Evolutionary conservation across 1,140 invertebrate genomes (phyloP), one percentile per base, ranked within the genome.

Genomic region (Drosophila pruinosa): DNA sequence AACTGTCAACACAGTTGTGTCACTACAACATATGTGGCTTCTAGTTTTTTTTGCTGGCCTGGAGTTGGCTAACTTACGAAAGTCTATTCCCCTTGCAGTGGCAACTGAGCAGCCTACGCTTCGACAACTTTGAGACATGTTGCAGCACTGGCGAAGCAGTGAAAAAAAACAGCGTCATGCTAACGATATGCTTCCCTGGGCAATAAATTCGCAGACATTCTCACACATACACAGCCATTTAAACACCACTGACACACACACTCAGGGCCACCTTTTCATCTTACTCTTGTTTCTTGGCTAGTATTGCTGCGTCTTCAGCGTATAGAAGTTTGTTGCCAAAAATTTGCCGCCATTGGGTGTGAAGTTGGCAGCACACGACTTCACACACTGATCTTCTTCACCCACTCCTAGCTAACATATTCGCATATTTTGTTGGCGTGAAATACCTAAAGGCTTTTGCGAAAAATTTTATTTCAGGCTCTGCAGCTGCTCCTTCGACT

Each of bases 91-190:
- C 70, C 53, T 48, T 72, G 63, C 70, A 72, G 41, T 28, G 45
- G 57, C 59, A 74, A 71, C 58, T 61, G 65, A 54, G 67, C 56
- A 50, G 63, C 62, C 72, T 22, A 58, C 72, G 69, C 79, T 83
- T 83, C 79, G 79, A 83, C 80, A 83, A 83, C 75, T 83, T 85
- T 85, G 82, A 74, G 81, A 85, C 82, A 88, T 85, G 82, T 88
- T 85, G 81, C 81, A 88, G 81, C 59, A 50, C 59, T 67, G 72
- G 48, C 31, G 28, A 50, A 41, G 45, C 43, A 48, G 45, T 17
- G 39, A 39, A 50, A 43, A 67, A 62, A 72, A 58, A 52, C 56
- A 67, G 48, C 63, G 62, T 58, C 28, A 36, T 47, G 75, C 74
- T 69, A 73, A 78, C 69, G 81, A 88, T 82, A 82, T 82, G 82